Evolutionary conservation across 2,888 invertebrate genomes (phyloP).

Genomic region (Chrysina gloriosa): DNA sequence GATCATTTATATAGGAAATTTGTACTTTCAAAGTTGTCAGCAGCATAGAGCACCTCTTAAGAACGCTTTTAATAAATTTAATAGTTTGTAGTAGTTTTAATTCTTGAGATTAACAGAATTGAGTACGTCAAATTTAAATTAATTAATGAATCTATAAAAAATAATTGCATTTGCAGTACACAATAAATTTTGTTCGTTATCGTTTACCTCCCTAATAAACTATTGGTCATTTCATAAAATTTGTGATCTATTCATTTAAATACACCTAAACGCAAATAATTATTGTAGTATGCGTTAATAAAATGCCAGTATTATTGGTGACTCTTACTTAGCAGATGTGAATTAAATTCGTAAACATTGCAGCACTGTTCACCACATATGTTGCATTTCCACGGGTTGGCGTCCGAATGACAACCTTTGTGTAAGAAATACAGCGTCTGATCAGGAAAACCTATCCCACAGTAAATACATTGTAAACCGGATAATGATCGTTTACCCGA

Average conservation of each 20-base stretch:
- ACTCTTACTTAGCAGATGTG: constrained; percentile 93
- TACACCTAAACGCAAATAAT: constrained; percentile 3
- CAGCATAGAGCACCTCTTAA: no score
- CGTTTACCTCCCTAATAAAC: not conserved
- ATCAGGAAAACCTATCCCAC: constrained; percentile 95
- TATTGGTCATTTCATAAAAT: constrained; percentile 6
- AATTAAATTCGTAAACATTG: constrained; percentile 97
- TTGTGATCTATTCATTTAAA: constrained; percentile 6
- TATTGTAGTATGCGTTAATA: not conserved
- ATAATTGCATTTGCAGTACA: not conserved
- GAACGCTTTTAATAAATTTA: no score
- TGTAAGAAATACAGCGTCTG: constrained; percentile 96
- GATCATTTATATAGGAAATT: no score
- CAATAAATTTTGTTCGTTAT: not conserved
- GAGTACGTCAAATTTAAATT: no score
- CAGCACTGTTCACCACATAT: constrained; percentile 96
- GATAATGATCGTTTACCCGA: constrained; percentile 67
- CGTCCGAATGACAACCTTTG: constrained; percentile 97
- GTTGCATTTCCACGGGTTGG: constrained; percentile 97
- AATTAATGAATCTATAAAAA: not conserved
- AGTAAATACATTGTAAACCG: constrained; percentile 86
- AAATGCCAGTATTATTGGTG: constrained; percentile 71
- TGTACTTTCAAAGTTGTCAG: no score
- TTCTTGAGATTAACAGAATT: no score
- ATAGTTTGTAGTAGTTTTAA: no score